These are phyloP conservation scores for Rotaria magnacalcarata DNA, from an alignment of 2,888 invertebrate genomes.

Conservation along the genomic window DNA sequence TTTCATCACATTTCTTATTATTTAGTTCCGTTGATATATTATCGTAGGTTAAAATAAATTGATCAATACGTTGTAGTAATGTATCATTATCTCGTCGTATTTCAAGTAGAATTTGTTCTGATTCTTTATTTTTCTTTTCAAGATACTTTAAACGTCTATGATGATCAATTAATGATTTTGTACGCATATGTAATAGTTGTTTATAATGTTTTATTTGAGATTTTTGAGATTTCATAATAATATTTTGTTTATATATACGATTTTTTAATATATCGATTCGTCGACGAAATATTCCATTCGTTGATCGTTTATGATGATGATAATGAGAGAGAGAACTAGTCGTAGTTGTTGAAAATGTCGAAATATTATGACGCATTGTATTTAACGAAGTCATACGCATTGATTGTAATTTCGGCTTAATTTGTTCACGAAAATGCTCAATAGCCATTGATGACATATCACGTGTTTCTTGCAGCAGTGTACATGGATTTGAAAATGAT, in stretches of 20 bases:
- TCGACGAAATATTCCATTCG: not conserved
- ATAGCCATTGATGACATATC: slow-evolving; percentile 92
- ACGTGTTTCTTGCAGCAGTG: slow-evolving; percentile 77
- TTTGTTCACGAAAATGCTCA: slow-evolving; percentile 88
- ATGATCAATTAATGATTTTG: not conserved
- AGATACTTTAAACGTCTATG: not conserved
- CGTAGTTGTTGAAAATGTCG: not conserved
- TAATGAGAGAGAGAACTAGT: not conserved
- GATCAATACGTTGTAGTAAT: not conserved
- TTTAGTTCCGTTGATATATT: not conserved
- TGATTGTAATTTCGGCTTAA: slow-evolving; percentile 69
- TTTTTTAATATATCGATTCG: not conserved
- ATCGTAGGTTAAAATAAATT: not conserved
- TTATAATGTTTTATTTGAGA: not conserved
- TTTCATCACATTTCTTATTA: not conserved
- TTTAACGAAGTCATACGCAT: not conserved
- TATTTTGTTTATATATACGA: not conserved
- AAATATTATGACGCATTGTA: no score
- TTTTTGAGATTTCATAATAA: slow-evolving; percentile 4
- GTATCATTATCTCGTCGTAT: not conserved
- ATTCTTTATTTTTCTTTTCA: not conserved
- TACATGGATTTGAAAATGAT: slow-evolving; percentile 64
- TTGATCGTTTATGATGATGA: not conserved
- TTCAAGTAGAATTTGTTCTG: not conserved
- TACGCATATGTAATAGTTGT: not conserved